Conservation (phyloP, 2,888 invertebrate species). For the Melieria picta region DNA sequence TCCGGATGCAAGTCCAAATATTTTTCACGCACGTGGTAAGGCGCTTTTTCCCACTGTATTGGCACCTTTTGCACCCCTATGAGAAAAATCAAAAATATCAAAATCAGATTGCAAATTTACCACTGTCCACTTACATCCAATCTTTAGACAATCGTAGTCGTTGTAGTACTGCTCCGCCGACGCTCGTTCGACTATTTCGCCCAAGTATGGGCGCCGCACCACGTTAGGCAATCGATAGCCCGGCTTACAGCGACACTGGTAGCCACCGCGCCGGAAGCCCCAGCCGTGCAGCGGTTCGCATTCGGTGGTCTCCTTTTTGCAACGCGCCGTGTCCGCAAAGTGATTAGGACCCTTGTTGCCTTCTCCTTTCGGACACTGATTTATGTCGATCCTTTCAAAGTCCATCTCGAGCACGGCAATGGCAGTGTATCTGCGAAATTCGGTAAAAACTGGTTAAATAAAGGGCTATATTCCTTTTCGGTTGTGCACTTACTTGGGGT, state of each 20-base stretch:
- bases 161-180: conserved; percentile 93
- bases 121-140: conserved; percentile 79
- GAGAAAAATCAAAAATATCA: conserved; percentile 14
- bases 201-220: conserved; percentile 89
- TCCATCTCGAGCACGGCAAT: conserved; percentile 95
- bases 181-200: conserved; percentile 92
- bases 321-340: conserved; percentile 89
- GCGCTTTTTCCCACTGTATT: conserved; percentile 82
- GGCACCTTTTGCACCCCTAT: conserved; percentile 88
- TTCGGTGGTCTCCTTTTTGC: conserved; percentile 92
- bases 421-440: conserved; percentile 78
- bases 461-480: conserved; percentile 1
- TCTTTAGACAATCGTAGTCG: conserved; percentile 88
- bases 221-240: conserved; percentile 87
- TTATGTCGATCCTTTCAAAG: conserved; percentile 95
- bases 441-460: background rate
- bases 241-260: conserved; percentile 92
- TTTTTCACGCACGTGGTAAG: conserved; percentile 75
- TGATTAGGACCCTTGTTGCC: conserved; percentile 90
- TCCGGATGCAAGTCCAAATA: conserved; percentile 80
- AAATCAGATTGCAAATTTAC: conserved; percentile 11
- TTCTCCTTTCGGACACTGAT: conserved; percentile 90
- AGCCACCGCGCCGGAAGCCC: conserved; percentile 95
- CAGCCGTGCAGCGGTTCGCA: conserved; percentile 97
- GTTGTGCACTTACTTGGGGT: conserved; percentile 79